Base-by-base conservation (phyloP, 2,888 invertebrate species). In the Bellardia pandia region DNA sequence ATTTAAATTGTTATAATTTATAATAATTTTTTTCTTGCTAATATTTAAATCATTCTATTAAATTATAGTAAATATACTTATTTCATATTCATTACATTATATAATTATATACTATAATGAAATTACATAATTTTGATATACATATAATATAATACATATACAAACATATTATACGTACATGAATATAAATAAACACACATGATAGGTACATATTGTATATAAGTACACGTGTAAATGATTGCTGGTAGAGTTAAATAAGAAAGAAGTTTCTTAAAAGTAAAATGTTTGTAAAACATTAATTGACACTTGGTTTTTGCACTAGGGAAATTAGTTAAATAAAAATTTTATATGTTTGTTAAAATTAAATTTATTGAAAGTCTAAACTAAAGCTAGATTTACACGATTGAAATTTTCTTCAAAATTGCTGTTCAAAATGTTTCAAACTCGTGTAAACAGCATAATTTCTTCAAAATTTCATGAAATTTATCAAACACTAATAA, bases 31-130 rank as follows among this genome's bases (percentile, higher is more conserved):
- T 13, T 69, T 82, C 56, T 76, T 56, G 16, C 51, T n/a, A 51
- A 33, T 82, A 23, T n/a, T 53, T 71, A 66, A 72, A 60, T 80
- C n/a, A 74, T 45, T 60, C 66, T 76, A 79, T 66, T 77, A 86
- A 86, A 78, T 74, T 78, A 77, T 86, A 40, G 51, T 69, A 76
- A 79, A 83, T 86, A 60, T 69, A 11, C n/a, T 62, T 69, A 13
- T 8, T 48, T 62, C 37, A 16, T 42, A 56, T 64, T 74, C 45
- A 62, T 40, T 42, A 53, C 13, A 9, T n/a, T 51, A 30, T 64
- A 42, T 64, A 72, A 14, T 16, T 64, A 48, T 51, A 64, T 51
- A 64, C n/a, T 62, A 48, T 33, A 33, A 7, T 64, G 37, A 7
- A 40, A 40, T 64, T 14, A 23, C 16, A 51, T 76, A 45, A 56